phyloP scores from a whole-genome alignment of 2,113 vertebrate genomes.

The Maccullochella peelii region DNA sequence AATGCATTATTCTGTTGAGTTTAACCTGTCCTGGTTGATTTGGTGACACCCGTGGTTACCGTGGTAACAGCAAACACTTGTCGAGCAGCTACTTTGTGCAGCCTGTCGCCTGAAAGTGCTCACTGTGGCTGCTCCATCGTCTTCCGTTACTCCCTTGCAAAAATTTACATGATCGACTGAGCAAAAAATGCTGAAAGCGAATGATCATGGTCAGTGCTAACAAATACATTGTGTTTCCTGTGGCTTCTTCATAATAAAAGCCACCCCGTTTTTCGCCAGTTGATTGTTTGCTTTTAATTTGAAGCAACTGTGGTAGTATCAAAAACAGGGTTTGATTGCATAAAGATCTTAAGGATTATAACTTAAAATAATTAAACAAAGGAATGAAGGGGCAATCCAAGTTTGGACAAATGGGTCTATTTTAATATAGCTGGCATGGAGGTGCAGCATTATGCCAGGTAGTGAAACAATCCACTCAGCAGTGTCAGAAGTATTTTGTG shows the following conservation, averaged over 20 bases:
- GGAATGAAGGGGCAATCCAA: too few species aligned
- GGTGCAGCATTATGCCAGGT: background rate
- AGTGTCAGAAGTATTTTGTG: background rate
- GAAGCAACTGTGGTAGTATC: background rate
- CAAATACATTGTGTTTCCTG: too few species aligned
- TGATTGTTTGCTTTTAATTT: background rate
- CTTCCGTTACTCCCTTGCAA: too few species aligned
- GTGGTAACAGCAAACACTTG: too few species aligned
- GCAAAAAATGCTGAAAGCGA: too few species aligned
- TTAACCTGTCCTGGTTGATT: too few species aligned
- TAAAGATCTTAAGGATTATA: background rate
- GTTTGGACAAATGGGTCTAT: too few species aligned
- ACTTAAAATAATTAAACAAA: too few species aligned
- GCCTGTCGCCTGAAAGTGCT: background rate
- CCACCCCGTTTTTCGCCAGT: background rate
- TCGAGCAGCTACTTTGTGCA: background rate
- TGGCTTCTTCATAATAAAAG: background rate
- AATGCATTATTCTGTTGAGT: background rate
- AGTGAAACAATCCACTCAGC: background rate
- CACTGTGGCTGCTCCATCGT: too few species aligned
- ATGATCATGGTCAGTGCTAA: too few species aligned
- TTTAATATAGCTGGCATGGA: background rate
- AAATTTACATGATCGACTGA: too few species aligned
- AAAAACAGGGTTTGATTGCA: background rate
- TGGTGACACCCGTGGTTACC: too few species aligned